Evolutionary conservation across 1,140 invertebrate species (phyloP), one percentile per base, ranked within the genome.

Genomic region (Sarcophaga bullata): DNA sequence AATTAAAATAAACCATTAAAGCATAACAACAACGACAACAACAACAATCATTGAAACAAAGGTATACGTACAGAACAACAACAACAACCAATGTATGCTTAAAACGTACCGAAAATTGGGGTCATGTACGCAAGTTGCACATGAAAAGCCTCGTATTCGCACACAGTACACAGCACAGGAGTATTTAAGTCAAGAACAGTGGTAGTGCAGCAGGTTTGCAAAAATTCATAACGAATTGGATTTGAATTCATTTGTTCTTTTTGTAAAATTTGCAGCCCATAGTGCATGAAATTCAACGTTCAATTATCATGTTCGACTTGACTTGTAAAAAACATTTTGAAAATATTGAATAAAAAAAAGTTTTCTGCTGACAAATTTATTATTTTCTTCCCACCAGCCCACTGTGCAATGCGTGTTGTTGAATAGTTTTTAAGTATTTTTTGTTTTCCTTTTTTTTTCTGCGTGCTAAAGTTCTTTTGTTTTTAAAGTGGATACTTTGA

Each of bases 81-180:
- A n/a, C n/a, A 78, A 76, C 73, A 76, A 78, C 75, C 75, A 37
- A 2, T 37, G 75, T 78, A 78, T 78, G 75, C 50, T 78, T 78
- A 78, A 72, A 17, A 49, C 48, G 17, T 49, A 84, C 84, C 84
- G 86, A 85, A 86, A 87, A 89, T 89, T 89, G 87, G 86, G 87
- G 87, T 89, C 87, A 89, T 89, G 87, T 88, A 87, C 87, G 87
- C 85, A 83, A 50, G 8, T 8, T 15, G 37, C 3, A 25, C 48
- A 48, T 49, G 9, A 48, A 78, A 19, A 11, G 37, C 62, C 17
- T 72, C 37, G 62, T 72, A 37, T 37, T 37, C 25, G 25, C 25
- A 37, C 25, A 37, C 25, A 4, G 25, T 4, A 37, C 25, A 37
- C 25, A 37, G 25, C 25, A 37, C 25, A 37, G 25, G 25, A 37